phyloP scores from a whole-genome alignment of 2,797 vertebrate species.

The Leptatherina wallacei region DNA sequence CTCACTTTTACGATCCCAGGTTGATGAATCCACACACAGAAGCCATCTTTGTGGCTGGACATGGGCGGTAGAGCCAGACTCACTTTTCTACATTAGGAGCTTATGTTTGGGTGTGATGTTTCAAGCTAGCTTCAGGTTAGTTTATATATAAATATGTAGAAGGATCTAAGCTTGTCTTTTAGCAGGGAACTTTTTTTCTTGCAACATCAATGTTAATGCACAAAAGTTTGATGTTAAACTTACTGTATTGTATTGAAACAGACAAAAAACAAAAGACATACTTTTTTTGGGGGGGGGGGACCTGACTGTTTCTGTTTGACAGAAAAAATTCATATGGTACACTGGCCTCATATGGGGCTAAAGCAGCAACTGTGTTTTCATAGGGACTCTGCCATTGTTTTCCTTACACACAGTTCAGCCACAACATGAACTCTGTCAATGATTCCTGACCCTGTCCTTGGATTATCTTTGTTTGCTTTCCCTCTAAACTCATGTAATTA shows the following conservation, averaged over 20 bases:
- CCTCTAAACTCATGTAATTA: constrained; percentile 44
- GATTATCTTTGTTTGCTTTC: constrained; percentile 59
- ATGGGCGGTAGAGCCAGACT: constrained; percentile 6
- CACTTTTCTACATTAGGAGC: constrained; percentile 27
- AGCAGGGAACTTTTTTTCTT: constrained; percentile 8
- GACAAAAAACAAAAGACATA: too few species aligned
- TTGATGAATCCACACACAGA: constrained; percentile 41
- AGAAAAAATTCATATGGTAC: neutral
- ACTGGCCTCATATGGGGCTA: neutral
- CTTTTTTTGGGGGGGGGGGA: too few species aligned
- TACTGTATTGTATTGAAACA: constrained; percentile 4
- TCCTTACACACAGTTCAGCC: constrained; percentile 26
- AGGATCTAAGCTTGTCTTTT: constrained; percentile 10
- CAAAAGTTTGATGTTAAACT: neutral
- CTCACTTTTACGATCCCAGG: constrained; percentile 47
- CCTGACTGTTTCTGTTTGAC: too few species aligned
- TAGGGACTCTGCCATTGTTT: constrained; percentile 31
- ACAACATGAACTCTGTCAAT: constrained; percentile 75
- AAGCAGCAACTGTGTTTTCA: constrained; percentile 2
- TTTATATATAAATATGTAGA: neutral
- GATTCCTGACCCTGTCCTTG: constrained; percentile 69
- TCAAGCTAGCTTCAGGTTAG: constrained; percentile 4
- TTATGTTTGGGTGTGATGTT: neutral
- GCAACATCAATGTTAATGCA: neutral
- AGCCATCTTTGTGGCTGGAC: constrained; percentile 13